Percentiles rank a stretch among this genome's conserved stretches.
These are phyloP conservation scores for Drosophila kanekoi DNA, from an alignment of 2,888 invertebrate species.

Conservation along the genomic window DNA sequence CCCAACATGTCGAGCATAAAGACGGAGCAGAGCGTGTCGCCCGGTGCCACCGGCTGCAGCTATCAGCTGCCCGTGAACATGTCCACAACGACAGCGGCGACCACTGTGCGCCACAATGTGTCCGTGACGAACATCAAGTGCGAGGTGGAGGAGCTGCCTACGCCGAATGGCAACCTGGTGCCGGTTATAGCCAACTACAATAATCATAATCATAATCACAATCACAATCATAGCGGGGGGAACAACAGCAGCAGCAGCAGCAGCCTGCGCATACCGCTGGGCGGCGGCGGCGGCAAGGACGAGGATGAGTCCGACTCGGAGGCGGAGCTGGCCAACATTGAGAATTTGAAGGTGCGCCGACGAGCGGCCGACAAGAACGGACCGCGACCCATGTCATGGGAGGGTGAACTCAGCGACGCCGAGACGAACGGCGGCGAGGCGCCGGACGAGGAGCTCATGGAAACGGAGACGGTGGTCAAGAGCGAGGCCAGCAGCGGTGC, in stretches of 20 bases:
- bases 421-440: slow-evolving; percentile 84
- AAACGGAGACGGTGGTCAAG: slow-evolving; percentile 83
- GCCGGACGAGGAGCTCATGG: slow-evolving; percentile 85
- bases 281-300: slow-evolving; percentile 65
- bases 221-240: slow-evolving; percentile 35
- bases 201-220: slow-evolving; percentile 49
- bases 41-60: slow-evolving; percentile 48
- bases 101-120: slow-evolving; percentile 86
- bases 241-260: slow-evolving; percentile 36
- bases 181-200: slow-evolving; percentile 82
- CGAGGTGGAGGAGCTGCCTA: slow-evolving; percentile 79
- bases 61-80: slow-evolving; percentile 71
- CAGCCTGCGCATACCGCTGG: slow-evolving; percentile 63
- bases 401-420: slow-evolving; percentile 95
- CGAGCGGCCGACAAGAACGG: slow-evolving; percentile 85
- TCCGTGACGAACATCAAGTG: slow-evolving; percentile 93
- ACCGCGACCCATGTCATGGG: slow-evolving; percentile 96
- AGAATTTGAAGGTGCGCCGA: slow-evolving; percentile 86
- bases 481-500: slow-evolving; percentile 58
- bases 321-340: slow-evolving; percentile 84
- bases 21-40: slow-evolving; percentile 58
- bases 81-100: slow-evolving; percentile 53
- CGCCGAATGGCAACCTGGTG: slow-evolving; percentile 78
- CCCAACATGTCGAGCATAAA: slow-evolving; percentile 67
- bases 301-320: slow-evolving; percentile 85